Evolutionary conservation across 30 jellyfish, hydroid and myxozoan species (phyloP), one percentile per base, ranked within the genome.

Genomic region (Hydra vulgaris): DNA sequence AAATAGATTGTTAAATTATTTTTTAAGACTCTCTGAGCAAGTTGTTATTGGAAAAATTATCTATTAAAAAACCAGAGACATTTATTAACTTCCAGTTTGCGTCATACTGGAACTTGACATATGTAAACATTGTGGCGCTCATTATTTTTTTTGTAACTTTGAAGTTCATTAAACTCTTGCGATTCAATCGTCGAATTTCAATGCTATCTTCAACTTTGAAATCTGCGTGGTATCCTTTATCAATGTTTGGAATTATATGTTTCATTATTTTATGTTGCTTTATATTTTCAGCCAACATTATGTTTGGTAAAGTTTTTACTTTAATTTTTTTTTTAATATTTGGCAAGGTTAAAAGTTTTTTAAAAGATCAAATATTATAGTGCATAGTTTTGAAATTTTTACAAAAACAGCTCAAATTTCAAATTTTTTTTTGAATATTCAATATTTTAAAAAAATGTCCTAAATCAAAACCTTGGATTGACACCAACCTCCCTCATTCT

Each of bases 81-180:
- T 92, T 87, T 76, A 92, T 92, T 74, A 92, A 92, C 84, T 87
- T 92, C 74, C 98, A 92, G 80, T 92, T 92, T 69, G 98, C 98
- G 7, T 89, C 98, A 27, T 87, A 92, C 84, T 88, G 95, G 88
- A 95, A 92, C 70, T 88, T 87, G 75, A 53, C 82, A 21, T 92
- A 86, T 88, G 83, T 83, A 27, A 72, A 83, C 85, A 54, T 92
- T 72, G 95, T 92, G 54, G 85, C 98, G 7, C 86, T 92, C 66
- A 87, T 92, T 77, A 87, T 85, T 21, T 92, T 92, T 87, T 85
- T 92, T 78, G 95, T 87, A 87, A 92, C 94, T 82, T 78, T 92
- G 66, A 92, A 92, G 68, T 92, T 92, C 82, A 72, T 92, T 77
- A 83, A 84, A 53, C 86, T 92, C n/a, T 56, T 92, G 21, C 92